Percentiles rank a stretch among this genome's conserved stretches.
These are phyloP conservation scores for Drosophila mettleri DNA, from an alignment of 2,888 invertebrate genomes.

Conservation along the genomic window DNA sequence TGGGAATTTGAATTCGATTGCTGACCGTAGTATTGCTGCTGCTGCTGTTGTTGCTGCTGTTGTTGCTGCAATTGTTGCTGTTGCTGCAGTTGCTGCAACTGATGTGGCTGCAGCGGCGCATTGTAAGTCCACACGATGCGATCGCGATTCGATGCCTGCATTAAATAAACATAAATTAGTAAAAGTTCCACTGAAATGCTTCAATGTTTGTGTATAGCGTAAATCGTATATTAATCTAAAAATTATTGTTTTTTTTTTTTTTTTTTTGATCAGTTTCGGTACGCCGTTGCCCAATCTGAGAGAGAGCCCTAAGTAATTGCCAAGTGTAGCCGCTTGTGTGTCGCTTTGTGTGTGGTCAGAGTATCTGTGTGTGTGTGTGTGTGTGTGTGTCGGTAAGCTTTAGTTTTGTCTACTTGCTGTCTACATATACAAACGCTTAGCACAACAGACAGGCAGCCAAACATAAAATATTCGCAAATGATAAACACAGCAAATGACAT, in stretches of 20 bases:
- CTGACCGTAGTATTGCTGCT: slow-evolving; percentile 73
- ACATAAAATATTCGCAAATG: slow-evolving; percentile 45
- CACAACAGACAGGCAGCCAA: slow-evolving; percentile 54
- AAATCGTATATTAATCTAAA: slow-evolving; percentile 10
- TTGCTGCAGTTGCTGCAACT: slow-evolving; percentile 81
- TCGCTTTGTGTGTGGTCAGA: slow-evolving; percentile 15
- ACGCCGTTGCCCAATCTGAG: slow-evolving; percentile 44
- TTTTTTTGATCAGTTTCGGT: slow-evolving; percentile 50
- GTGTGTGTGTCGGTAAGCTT: slow-evolving; percentile 55
- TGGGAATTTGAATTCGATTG: slow-evolving; percentile 84
- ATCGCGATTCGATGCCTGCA: slow-evolving; percentile 84
- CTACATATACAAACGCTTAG: slow-evolving; percentile 60
- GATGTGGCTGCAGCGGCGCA: slow-evolving; percentile 88
- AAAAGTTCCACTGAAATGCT: slow-evolving; percentile 14
- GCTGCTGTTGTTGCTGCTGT: slow-evolving; percentile 83
- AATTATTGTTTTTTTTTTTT: slow-evolving; percentile 38
- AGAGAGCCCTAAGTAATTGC: slow-evolving; percentile 46
- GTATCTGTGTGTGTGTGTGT: slow-evolving; percentile 34
- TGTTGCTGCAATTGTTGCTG: slow-evolving; percentile 52
- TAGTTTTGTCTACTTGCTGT: slow-evolving; percentile 41
- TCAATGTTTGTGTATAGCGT: slow-evolving; percentile 17
- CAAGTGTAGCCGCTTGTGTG: slow-evolving; percentile 31
- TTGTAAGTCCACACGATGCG: slow-evolving; percentile 97
- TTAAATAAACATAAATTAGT: slow-evolving; percentile 47
- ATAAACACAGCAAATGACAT: slow-evolving; percentile 46